Percentiles rank a stretch among this genome's conserved stretches.
Evolutionary conservation across 1,140 invertebrate genomes (phyloP).

Genomic region (Drosophila asahinai): DNA sequence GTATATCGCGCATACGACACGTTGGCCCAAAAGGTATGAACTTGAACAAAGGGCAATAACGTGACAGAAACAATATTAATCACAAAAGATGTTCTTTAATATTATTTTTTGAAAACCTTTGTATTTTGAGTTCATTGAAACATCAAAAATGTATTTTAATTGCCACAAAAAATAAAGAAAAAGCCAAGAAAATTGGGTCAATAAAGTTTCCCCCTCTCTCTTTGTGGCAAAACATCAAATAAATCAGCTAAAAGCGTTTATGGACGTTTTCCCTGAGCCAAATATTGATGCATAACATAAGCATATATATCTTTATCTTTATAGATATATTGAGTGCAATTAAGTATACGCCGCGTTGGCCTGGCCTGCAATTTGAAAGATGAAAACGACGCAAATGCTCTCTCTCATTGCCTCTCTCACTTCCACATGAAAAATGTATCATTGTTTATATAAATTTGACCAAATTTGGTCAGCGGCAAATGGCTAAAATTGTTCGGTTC

Average conservation of each 20-base stretch:
- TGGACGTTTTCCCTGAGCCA: slow-evolving; percentile 5
- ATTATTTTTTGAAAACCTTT: too few relatives aligned
- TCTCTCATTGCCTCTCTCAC: background rate
- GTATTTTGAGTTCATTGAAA: slow-evolving; percentile 25
- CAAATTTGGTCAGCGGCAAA: slow-evolving; percentile 72
- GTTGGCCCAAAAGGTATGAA: slow-evolving; percentile 18
- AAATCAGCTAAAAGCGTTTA: slow-evolving; percentile 44
- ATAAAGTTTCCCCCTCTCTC: slow-evolving; percentile 20
- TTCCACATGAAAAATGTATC: slow-evolving; percentile 33
- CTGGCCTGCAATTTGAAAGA: slow-evolving; percentile 47
- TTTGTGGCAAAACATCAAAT: slow-evolving; percentile 23
- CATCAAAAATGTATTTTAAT: slow-evolving; percentile 29
- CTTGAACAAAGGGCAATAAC: slow-evolving; percentile 10
- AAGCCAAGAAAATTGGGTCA: slow-evolving; percentile 1
- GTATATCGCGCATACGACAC: slow-evolving; percentile 58
- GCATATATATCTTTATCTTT: slow-evolving; percentile 12
- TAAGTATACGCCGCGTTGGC: slow-evolving; percentile 60
- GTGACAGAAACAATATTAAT: background rate
- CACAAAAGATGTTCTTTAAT: background rate
- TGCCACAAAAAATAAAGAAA: slow-evolving; percentile 6
- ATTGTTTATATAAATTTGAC: slow-evolving; percentile 75
- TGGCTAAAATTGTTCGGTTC: slow-evolving; percentile 26
- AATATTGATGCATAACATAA: slow-evolving; percentile 13
- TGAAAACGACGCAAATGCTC: slow-evolving; percentile 12
- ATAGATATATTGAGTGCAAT: slow-evolving; percentile 43